A percentile compares a stretch with the other conserved stretches of the same genome.
Conservation (phyloP, 2,888 invertebrate species). For the Isotomurus palustris region DNA sequence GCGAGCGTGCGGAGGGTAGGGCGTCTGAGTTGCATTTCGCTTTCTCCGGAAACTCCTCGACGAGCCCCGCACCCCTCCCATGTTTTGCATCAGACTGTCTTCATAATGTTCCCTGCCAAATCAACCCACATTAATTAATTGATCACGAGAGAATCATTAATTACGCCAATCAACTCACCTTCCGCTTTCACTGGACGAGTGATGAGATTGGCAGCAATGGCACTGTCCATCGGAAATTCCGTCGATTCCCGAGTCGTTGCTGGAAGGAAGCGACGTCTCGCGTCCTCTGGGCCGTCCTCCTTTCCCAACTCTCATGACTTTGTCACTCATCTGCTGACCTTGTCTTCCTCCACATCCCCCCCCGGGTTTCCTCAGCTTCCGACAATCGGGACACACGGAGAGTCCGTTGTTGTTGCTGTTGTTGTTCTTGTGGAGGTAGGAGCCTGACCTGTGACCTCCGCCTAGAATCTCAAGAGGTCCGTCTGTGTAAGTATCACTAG, state of each 20-base stretch:
- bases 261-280: conserved; percentile 43
- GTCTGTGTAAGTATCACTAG: conserved; percentile 47
- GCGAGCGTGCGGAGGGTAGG: conserved; percentile 27
- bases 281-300: conserved; percentile 25
- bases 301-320: conserved; percentile 13
- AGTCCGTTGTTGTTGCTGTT: conserved; percentile 14
- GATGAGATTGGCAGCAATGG: conserved; percentile 42
- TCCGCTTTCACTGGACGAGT: conserved; percentile 35
- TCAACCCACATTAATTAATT: background rate
- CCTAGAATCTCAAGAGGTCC: conserved; percentile 28
- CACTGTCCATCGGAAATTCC: conserved; percentile 45
- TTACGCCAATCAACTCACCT: conserved; percentile 16
- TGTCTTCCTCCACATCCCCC: conserved; percentile 12
- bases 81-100: conserved; percentile 43
- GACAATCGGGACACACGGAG: conserved; percentile 44
- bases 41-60: conserved; percentile 34
- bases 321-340: no score
- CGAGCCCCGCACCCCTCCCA: conserved; percentile 20
- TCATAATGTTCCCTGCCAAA: conserved; percentile 40
- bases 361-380: conserved; percentile 41
- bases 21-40: conserved; percentile 28
- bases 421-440: conserved; percentile 11
- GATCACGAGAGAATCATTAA: background rate
- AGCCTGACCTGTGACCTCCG: conserved; percentile 24
- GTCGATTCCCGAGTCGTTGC: conserved; percentile 45